Evolutionary conservation across 1,140 invertebrate species (phyloP).

Genomic region (Brachionus plicatilis): DNA sequence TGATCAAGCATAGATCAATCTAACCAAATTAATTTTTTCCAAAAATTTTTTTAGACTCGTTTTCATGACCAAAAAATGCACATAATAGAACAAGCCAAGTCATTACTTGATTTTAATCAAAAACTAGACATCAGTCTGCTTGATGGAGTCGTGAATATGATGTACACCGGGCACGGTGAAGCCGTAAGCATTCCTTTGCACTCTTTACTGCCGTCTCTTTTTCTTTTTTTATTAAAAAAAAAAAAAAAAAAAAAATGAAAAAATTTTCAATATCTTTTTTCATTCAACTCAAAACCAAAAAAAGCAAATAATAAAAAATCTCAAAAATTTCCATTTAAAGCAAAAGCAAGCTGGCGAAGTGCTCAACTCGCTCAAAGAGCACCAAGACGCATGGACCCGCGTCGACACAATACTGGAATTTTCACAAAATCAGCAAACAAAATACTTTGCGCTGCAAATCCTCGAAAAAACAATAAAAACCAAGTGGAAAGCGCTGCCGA

Average conservation of each 20-base stretch:
- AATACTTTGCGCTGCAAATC: conserved; percentile 99
- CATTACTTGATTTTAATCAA: conserved; percentile 39
- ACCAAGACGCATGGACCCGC: conserved; percentile 96
- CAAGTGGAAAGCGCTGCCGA: conserved; percentile 93
- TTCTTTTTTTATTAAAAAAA: neutral
- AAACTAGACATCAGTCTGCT: conserved; percentile 37
- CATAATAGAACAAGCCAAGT: conserved; percentile 38
- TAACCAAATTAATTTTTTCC: neutral
- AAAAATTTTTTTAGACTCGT: neutral
- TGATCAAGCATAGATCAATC: neutral
- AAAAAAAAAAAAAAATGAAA: neutral
- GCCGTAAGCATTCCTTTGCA: neutral
- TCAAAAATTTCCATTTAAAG: neutral
- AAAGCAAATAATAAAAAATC: neutral
- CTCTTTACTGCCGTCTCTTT: neutral
- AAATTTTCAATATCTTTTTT: neutral
- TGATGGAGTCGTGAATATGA: conserved; percentile 37
- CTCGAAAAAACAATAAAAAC: conserved; percentile 98
- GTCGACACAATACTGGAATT: conserved; percentile 98
- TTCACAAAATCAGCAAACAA: conserved; percentile 88
- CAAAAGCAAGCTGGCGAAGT: conserved; percentile 39
- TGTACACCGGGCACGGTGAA: conserved; percentile 39
- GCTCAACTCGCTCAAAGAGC: conserved; percentile 71
- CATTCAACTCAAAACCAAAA: neutral
- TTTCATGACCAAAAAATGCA: conserved; percentile 36